These are phyloP conservation scores for Chiloscyllium punctatum DNA, from an alignment of 2,797 vertebrate genomes.

Conservation along the genomic window DNA sequence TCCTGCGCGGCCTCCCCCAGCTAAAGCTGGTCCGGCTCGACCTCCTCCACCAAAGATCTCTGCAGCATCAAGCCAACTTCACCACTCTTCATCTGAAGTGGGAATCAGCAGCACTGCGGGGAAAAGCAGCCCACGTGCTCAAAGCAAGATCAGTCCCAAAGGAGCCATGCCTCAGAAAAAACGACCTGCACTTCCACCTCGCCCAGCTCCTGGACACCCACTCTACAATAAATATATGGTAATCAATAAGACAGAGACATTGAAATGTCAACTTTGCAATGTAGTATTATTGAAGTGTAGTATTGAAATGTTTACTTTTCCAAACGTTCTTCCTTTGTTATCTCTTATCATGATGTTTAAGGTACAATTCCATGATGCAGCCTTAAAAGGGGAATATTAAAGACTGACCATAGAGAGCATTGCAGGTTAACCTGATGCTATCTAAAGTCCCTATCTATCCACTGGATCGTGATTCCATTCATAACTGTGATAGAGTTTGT, in stretches of 20 bases:
- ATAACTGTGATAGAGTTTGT: neutral
- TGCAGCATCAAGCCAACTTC: conserved; percentile 52
- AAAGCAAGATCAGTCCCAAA: conserved; percentile 54
- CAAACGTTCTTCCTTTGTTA: neutral
- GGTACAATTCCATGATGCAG: neutral
- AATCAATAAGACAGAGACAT: conserved; percentile 43
- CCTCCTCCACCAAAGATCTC: conserved; percentile 71
- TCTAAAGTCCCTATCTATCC: neutral
- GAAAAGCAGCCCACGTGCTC: conserved; percentile 34
- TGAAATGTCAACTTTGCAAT: neutral
- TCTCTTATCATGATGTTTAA: neutral
- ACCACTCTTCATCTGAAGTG: conserved; percentile 53
- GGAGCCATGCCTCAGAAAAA: conserved; percentile 62
- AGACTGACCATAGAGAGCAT: neutral
- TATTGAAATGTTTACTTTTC: neutral
- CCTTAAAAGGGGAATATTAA: neutral
- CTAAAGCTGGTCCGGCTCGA: conserved; percentile 71
- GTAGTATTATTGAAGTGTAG: neutral
- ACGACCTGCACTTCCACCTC: conserved; percentile 76
- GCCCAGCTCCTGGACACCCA: conserved; percentile 83
- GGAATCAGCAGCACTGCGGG: conserved; percentile 44
- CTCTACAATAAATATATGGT: conserved; percentile 93
- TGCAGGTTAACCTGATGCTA: neutral
- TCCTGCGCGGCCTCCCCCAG: conserved; percentile 64
- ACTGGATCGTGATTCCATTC: neutral